Conservation (phyloP, 2,113 vertebrate genomes). For the Anolis carolinensis region DNA sequence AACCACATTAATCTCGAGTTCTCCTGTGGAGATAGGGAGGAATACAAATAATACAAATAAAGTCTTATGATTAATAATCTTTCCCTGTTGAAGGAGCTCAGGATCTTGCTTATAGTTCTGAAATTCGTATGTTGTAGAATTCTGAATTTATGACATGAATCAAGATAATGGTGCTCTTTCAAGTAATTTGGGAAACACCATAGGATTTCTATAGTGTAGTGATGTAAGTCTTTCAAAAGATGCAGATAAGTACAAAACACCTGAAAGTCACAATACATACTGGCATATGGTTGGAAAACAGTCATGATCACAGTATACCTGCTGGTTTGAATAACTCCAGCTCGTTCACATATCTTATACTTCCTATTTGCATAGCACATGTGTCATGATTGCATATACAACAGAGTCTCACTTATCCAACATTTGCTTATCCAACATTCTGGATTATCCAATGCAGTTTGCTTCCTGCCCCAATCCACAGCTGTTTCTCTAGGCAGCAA, state of each 20-base stretch:
- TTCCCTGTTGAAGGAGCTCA: not conserved
- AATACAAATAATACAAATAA: no score
- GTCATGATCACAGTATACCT: not conserved
- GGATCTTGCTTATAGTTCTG: not conserved
- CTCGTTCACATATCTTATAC: not conserved
- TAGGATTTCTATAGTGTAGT: not conserved
- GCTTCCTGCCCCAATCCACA: no score
- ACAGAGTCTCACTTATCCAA: no score
- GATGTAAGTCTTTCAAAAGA: not conserved
- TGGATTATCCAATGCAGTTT: no score
- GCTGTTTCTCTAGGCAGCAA: no score
- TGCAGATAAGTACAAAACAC: not conserved
- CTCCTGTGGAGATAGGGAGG: no score
- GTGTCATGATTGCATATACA: not conserved
- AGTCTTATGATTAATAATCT: no score
- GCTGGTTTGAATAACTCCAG: not conserved
- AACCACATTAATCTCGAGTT: no score
- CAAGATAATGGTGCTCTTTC: not conserved
- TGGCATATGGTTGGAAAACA: not conserved
- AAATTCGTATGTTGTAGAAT: not conserved
- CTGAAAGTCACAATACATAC: not conserved
- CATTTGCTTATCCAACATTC: no score
- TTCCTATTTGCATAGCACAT: not conserved
- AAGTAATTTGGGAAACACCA: not conserved
- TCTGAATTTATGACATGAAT: not conserved